Percentiles rank a stretch among this genome's conserved stretches.
phyloP scores from a whole-genome alignment of 2,797 vertebrate species.

The Leptoclinus maculatus region DNA sequence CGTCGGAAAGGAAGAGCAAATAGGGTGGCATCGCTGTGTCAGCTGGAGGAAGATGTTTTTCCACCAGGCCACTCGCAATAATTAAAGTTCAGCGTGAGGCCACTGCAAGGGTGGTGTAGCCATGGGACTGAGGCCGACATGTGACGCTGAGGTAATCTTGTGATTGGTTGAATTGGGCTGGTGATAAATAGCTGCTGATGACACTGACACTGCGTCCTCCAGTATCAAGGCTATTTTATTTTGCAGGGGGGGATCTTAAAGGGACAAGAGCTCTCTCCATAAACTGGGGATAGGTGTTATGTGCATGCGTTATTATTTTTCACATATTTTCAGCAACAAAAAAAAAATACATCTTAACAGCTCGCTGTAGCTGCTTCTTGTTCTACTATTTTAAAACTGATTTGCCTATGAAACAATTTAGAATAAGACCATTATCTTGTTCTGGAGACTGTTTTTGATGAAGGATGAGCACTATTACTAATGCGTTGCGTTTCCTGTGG shows the following conservation, averaged over 20 bases:
- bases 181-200: conserved; percentile 44
- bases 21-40: conserved; percentile 47
- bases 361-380: neutral
- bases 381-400: neutral
- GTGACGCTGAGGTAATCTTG: conserved; percentile 22
- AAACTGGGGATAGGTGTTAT: neutral
- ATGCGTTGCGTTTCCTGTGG: neutral
- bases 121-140: conserved; percentile 33
- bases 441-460: neutral
- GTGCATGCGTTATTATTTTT: neutral
- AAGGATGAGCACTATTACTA: too few species aligned
- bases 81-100: conserved; percentile 74
- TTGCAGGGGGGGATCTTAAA: conserved; percentile 18
- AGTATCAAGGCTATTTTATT: conserved; percentile 32
- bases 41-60: conserved; percentile 47
- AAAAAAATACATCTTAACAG: neutral
- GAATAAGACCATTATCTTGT: neutral
- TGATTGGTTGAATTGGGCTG: conserved; percentile 38
- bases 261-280: neutral
- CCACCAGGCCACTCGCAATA: conserved; percentile 60
- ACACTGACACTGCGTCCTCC: conserved; percentile 7
- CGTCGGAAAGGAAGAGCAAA: conserved; percentile 39
- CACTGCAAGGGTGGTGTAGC: conserved; percentile 29
- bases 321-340: neutral
- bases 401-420: neutral